phyloP scores from a whole-genome alignment of 1,140 invertebrate species.

The Drosophila bocki region DNA sequence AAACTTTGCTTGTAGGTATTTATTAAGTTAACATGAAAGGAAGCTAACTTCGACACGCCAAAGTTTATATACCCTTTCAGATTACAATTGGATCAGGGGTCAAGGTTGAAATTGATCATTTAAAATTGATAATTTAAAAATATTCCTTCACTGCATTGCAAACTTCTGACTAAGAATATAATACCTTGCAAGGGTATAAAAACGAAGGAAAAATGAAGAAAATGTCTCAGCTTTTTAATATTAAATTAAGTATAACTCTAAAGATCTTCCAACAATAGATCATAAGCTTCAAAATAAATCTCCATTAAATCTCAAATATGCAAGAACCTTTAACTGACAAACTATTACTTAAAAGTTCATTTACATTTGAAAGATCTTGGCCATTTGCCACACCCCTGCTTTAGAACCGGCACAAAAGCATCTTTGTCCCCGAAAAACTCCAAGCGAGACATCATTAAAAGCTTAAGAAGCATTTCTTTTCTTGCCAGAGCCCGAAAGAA shows the following conservation, averaged over 20 bases:
- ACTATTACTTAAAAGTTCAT: slow-evolving; percentile 22
- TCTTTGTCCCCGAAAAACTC: slow-evolving; percentile 40
- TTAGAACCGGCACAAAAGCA: slow-evolving; percentile 36
- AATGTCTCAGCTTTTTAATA: neutral
- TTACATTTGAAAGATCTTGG: slow-evolving; percentile 14
- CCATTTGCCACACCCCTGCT: slow-evolving; percentile 36
- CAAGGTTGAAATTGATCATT: no score
- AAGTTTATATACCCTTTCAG: no score
- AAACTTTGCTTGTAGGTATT: neutral
- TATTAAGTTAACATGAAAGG: no score
- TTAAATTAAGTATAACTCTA: neutral
- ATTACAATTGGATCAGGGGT: no score
- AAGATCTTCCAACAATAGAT: neutral
- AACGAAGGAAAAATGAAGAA: neutral
- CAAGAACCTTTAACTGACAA: neutral
- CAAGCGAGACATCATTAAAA: slow-evolving; percentile 56
- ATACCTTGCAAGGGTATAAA: no score
- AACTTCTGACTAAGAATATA: no score
- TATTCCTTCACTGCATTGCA: no score
- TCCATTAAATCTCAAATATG: neutral
- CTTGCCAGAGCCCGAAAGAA: slow-evolving; percentile 22
- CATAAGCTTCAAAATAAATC: neutral
- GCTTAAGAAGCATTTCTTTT: slow-evolving; percentile 41
- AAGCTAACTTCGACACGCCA: no score
- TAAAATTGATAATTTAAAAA: no score